Percentiles rank a stretch among this genome's conserved stretches.
Conservation (phyloP, 2,797 vertebrate species). For the Vireo griseus region DNA sequence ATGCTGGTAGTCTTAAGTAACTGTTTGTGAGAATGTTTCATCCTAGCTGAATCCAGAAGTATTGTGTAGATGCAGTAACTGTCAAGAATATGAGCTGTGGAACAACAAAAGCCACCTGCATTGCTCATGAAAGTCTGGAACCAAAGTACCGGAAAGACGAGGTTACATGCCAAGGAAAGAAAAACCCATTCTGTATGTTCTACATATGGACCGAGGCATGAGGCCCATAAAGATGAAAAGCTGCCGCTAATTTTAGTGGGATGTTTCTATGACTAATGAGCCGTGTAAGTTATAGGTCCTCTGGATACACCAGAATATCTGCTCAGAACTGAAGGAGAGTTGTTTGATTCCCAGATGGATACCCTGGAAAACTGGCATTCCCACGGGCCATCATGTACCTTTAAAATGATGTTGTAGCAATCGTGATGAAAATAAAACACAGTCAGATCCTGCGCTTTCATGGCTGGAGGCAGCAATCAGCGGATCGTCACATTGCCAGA, state of each 20-base stretch:
- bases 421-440: constrained; percentile 55
- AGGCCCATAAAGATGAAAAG: constrained; percentile 65
- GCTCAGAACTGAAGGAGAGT: constrained; percentile 1
- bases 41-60: constrained; percentile 72
- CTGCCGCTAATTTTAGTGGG: constrained; percentile 47
- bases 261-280: constrained; percentile 60
- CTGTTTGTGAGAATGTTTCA: constrained; percentile 77
- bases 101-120: constrained; percentile 82
- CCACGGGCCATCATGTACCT: not conserved
- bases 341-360: constrained; percentile 36
- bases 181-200: constrained; percentile 59
- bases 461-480: constrained; percentile 46
- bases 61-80: constrained; percentile 75
- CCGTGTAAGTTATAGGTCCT: constrained; percentile 44
- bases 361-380: constrained; percentile 39
- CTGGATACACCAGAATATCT: constrained; percentile 37
- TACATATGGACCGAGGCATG: constrained; percentile 54
- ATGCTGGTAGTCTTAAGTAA: constrained; percentile 70
- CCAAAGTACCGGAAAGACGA: constrained; percentile 71
- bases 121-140: constrained; percentile 75
- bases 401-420: not conserved
- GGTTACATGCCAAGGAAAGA: constrained; percentile 67
- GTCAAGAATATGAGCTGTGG: constrained; percentile 80
- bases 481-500: constrained; percentile 26
- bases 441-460: constrained; percentile 3